Percentiles rank a stretch among this genome's conserved stretches.
Conservation (phyloP, 64 coral and sea anemone species). For the Platygyra sinensis region DNA sequence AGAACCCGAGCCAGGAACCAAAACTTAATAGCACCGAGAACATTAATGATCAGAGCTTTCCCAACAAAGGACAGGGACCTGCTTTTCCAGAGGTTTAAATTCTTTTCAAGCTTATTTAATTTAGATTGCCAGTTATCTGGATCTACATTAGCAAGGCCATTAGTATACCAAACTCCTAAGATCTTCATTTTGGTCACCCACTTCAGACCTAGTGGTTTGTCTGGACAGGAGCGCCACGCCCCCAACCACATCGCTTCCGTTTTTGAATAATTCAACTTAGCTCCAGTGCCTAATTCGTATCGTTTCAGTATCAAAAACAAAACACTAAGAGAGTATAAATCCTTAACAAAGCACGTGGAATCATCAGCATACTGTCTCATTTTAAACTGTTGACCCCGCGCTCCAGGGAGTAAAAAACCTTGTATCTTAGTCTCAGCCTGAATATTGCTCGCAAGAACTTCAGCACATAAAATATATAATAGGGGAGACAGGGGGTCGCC, state of each 20-base stretch:
- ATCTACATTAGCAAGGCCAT: background rate
- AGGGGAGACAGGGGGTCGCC: slow-evolving; percentile 32
- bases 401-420: slow-evolving; percentile 27
- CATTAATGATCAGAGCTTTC: background rate
- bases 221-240: background rate
- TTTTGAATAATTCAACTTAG: slow-evolving; percentile 36
- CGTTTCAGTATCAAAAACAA: background rate
- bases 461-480: slow-evolving; percentile 29
- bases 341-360: slow-evolving; percentile 34
- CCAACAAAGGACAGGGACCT: background rate
- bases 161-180: slow-evolving; percentile 17
- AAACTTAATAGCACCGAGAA: background rate
- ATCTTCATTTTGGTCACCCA: slow-evolving; percentile 48
- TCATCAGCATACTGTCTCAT: slow-evolving; percentile 50
- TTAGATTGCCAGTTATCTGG: background rate
- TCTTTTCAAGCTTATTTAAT: background rate
- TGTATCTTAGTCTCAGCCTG: background rate
- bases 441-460: slow-evolving; percentile 19
- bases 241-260: slow-evolving; percentile 57
- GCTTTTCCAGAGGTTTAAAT: slow-evolving; percentile 16
- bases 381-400: slow-evolving; percentile 6
- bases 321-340: background rate
- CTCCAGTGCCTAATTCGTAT: slow-evolving; percentile 4
- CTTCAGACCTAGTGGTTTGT: background rate
- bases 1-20: background rate